Conservation (phyloP, 2,113 vertebrate species). For the Plecotus auritus region DNA sequence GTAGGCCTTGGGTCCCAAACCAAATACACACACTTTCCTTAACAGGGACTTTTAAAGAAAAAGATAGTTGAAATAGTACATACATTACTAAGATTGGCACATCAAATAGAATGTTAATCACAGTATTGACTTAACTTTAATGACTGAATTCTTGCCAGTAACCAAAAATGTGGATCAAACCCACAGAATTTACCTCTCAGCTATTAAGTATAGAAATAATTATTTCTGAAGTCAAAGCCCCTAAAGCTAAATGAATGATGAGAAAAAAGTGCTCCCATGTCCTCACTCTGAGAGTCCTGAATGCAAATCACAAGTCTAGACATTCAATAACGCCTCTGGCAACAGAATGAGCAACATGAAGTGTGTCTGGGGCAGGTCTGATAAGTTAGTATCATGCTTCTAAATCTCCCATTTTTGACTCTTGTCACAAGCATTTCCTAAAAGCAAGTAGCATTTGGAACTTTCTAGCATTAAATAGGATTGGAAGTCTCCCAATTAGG, state of each 20-base stretch:
- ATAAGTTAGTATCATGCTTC: not conserved
- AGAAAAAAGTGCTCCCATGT: not conserved
- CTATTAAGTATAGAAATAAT: conserved; percentile 40
- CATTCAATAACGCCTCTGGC: conserved; percentile 18
- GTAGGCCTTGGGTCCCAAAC: not conserved
- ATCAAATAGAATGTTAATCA: conserved; percentile 45
- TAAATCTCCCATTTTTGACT: not conserved
- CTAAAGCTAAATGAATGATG: not conserved
- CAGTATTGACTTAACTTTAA: conserved; percentile 36
- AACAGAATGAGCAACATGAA: not conserved
- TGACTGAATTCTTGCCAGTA: conserved; percentile 40
- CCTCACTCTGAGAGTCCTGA: not conserved
- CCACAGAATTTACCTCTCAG: conserved; percentile 16
- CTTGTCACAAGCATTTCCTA: not conserved
- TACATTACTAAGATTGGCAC: not conserved
- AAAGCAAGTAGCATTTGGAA: not conserved
- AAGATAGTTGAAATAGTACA: not conserved
- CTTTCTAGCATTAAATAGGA: not conserved
- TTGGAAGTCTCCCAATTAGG: not conserved
- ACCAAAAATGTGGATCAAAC: conserved; percentile 23
- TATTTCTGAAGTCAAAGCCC: conserved; percentile 22
- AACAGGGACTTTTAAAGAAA: not conserved
- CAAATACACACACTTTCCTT: not conserved
- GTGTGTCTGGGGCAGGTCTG: not conserved
- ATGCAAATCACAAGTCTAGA: not conserved